These are phyloP conservation scores for Phyllopteryx taeniolatus DNA, from an alignment of 2,113 vertebrate species.

Conservation along the genomic window DNA sequence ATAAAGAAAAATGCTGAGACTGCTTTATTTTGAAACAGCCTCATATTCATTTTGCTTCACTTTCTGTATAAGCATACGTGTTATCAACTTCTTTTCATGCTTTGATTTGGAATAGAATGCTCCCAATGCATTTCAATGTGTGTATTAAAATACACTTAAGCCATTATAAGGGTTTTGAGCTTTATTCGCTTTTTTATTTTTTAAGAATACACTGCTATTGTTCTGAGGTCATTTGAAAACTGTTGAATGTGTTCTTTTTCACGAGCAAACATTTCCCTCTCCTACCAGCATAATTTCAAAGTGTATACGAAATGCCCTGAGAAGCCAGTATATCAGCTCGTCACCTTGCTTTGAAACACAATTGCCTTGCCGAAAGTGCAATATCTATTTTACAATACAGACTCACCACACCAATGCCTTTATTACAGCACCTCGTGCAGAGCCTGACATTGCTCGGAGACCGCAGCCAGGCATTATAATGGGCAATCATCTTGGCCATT, in stretches of 20 bases:
- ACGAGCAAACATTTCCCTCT: constrained; percentile 19
- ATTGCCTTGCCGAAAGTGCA: constrained; percentile 30
- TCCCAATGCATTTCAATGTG: too few species aligned
- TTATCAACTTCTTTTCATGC: too few species aligned
- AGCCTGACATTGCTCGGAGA: constrained; percentile 25
- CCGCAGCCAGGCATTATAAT: constrained; percentile 19
- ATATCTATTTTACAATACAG: constrained; percentile 34
- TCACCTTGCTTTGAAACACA: constrained; percentile 42
- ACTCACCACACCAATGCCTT: constrained; percentile 23
- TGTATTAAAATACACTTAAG: too few species aligned
- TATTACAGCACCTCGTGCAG: constrained; percentile 23
- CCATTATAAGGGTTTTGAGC: too few species aligned
- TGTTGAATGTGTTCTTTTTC: constrained; percentile 6
- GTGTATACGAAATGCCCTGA: constrained; percentile 14
- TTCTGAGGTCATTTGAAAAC: neutral
- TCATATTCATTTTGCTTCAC: too few species aligned
- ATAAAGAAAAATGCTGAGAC: too few species aligned
- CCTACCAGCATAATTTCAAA: constrained; percentile 34
- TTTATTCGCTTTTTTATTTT: too few species aligned
- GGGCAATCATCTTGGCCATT: constrained; percentile 37
- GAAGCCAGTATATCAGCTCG: constrained; percentile 43
- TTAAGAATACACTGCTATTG: neutral
- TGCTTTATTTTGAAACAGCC: too few species aligned
- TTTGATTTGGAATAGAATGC: too few species aligned
- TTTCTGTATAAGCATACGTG: too few species aligned